Percentiles rank a stretch among this genome's conserved stretches.
Evolutionary conservation across 1,140 invertebrate genomes (phyloP).

Genomic region (Orchesella cincta): DNA sequence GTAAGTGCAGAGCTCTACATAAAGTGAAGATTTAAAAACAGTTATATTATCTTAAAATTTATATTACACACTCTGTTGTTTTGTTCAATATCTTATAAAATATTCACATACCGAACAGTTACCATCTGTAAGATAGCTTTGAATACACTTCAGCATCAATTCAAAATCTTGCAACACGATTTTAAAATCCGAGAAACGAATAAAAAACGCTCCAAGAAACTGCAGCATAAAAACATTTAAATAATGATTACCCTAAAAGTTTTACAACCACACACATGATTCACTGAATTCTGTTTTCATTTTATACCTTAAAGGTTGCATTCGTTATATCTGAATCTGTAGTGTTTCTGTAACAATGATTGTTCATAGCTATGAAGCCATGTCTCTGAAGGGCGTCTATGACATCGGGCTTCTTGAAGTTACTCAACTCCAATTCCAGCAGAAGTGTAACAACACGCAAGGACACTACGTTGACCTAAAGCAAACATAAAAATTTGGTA

Average conservation of each 20-base stretch:
- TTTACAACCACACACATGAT: background rate
- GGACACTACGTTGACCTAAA: slow-evolving; percentile 32
- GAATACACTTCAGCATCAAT: slow-evolving; percentile 33
- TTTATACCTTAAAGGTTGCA: slow-evolving; percentile 32
- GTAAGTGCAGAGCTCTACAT: slow-evolving; percentile 27
- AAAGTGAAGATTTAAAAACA: no score
- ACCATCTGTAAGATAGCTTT: slow-evolving; percentile 34
- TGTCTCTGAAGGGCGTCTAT: slow-evolving; percentile 31
- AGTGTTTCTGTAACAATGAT: slow-evolving; percentile 14
- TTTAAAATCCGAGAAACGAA: slow-evolving; percentile 25
- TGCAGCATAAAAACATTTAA: background rate
- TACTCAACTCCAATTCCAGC: slow-evolving; percentile 26
- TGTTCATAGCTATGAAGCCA: slow-evolving; percentile 33
- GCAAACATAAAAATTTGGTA: no score
- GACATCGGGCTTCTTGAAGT: slow-evolving; percentile 19
- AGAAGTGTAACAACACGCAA: slow-evolving; percentile 25
- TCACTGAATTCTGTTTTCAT: background rate
- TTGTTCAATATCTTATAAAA: background rate
- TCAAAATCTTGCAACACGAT: slow-evolving; percentile 35
- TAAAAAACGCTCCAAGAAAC: slow-evolving; percentile 36
- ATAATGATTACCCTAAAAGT: background rate
- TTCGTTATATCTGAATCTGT: slow-evolving; percentile 31
- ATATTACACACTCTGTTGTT: background rate
- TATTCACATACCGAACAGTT: slow-evolving; percentile 35
- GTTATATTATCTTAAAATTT: background rate